phyloP scores from a whole-genome alignment of 1,140 invertebrate genomes.

The Drosophila triauraria region DNA sequence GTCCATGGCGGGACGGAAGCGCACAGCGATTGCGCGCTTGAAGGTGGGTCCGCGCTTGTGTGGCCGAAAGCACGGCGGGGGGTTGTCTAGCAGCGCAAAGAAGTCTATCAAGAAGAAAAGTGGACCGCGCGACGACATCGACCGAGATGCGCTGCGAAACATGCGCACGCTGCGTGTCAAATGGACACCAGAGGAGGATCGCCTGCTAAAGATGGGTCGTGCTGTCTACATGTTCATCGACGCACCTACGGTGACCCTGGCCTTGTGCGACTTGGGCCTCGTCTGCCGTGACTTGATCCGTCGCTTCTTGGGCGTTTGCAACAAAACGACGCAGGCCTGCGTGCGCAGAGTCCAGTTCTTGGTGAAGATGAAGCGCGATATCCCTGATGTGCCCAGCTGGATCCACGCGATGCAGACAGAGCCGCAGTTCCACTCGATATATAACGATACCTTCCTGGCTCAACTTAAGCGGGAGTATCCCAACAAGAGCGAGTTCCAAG shows the following conservation, averaged over 20 bases:
- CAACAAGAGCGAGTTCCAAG: constrained; percentile 45
- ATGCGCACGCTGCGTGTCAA: constrained; percentile 88
- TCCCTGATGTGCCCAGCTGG: constrained; percentile 72
- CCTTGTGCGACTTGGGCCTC: constrained; percentile 68
- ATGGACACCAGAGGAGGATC: constrained; percentile 88
- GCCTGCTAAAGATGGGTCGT: constrained; percentile 89
- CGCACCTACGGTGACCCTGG: constrained; percentile 85
- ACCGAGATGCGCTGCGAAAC: constrained; percentile 88
- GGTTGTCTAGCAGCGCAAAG: constrained; percentile 34
- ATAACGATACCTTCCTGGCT: constrained; percentile 66
- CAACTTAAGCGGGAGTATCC: constrained; percentile 67
- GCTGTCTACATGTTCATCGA: constrained; percentile 89
- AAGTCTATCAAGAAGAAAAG: constrained; percentile 28
- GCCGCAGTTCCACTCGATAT: constrained; percentile 45
- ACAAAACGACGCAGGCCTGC: constrained; percentile 91
- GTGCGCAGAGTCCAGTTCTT: constrained; percentile 87
- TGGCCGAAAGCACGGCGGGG: constrained; percentile 10
- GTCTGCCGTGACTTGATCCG: constrained; percentile 88
- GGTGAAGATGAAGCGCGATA: constrained; percentile 62
- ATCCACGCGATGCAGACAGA: constrained; percentile 76
- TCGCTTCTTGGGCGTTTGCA: constrained; percentile 86
- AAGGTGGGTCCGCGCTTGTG: constrained; percentile 47
- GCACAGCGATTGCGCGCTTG: constrained; percentile 33
- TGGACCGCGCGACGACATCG: constrained; percentile 88
- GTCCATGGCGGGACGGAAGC: constrained; percentile 13